Percentiles rank a stretch among this genome's conserved stretches.
phyloP scores from a whole-genome alignment of 2,113 vertebrate species.

The Bubo scandiacus region DNA sequence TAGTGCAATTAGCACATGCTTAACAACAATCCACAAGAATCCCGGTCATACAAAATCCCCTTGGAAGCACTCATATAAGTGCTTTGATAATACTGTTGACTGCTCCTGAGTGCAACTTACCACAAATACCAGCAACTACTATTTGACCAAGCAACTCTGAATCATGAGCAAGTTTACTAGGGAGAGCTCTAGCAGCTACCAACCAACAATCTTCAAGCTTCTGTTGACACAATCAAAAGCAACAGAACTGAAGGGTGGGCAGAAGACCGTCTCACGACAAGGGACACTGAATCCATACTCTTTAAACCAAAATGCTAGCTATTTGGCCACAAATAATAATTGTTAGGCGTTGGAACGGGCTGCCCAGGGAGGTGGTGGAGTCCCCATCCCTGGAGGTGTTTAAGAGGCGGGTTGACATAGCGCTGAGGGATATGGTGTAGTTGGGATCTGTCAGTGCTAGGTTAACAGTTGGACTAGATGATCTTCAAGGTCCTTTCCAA shows the following conservation, averaged over 20 bases:
- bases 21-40: not conserved
- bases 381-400: no score
- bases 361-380: no score
- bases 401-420: no score
- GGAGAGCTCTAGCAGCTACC: not conserved
- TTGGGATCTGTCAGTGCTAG: no score
- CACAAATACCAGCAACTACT: not conserved
- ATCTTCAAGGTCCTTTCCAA: no score
- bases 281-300: fast-evolving
- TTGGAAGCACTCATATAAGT: not conserved
- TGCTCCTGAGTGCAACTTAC: not conserved
- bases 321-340: not conserved
- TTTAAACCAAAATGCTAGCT: not conserved
- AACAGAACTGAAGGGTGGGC: not conserved
- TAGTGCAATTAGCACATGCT: not conserved
- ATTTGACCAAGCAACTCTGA: not conserved
- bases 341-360: no score
- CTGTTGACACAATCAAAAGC: not conserved
- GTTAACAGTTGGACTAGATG: no score
- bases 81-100: not conserved
- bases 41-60: not conserved
- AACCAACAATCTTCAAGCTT: not conserved
- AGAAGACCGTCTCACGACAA: not conserved
- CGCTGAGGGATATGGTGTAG: no score
- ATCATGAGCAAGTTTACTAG: not conserved